Base-by-base conservation (phyloP, 2,888 invertebrate species). In the Lamellibrachia satsuma region DNA sequence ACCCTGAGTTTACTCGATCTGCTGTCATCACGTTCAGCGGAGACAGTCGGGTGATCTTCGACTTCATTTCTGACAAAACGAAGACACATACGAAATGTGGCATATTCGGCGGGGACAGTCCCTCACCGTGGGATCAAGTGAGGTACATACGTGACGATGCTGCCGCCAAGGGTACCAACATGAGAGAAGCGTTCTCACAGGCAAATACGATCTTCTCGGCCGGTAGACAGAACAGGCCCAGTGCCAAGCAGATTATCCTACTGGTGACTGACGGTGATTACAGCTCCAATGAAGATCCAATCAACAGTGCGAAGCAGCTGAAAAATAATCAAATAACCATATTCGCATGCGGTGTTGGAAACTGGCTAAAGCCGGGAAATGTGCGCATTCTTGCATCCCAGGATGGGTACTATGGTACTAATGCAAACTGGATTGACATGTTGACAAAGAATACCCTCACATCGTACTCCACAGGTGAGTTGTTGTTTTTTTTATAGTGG, bases 21-120 rank as follows among this genome's bases (percentile, higher is more conserved):
- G 93, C 94, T 15, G 92, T 92, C 92, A 93, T 94, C 60, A 93
- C 93, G 9, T 94, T 93, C 91, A 92, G 93, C n/a, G 90, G 52
- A 60, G 90, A 94, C 75, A 55, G 91, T 75, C 92, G 92, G 39
- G 90, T 94, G 11, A 93, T 91, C 52, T 93, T 93, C 52, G 94
- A 94, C 57, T 90, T 91, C 60, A 94, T 94, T 51, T 92, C 93
- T 9, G 52, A 52, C 6, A 90, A 52, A 39, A 90, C 52, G 27
- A 52, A 27, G 22, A 51, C 92, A 7, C 9, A 90, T 22, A 90
- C 90, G 39, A 93, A 93, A 52, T 92, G 91, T 92, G 39, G 7
- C 27, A 3, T 93, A 52, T 93, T 93, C 60, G 90, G 52, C 7
- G 92, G 52, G 75, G 75, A 75, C 75, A 75, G 75, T 75, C 75